Evolutionary conservation across 2,888 invertebrate species (phyloP).

Genomic region (Drosophila pullipes): DNA sequence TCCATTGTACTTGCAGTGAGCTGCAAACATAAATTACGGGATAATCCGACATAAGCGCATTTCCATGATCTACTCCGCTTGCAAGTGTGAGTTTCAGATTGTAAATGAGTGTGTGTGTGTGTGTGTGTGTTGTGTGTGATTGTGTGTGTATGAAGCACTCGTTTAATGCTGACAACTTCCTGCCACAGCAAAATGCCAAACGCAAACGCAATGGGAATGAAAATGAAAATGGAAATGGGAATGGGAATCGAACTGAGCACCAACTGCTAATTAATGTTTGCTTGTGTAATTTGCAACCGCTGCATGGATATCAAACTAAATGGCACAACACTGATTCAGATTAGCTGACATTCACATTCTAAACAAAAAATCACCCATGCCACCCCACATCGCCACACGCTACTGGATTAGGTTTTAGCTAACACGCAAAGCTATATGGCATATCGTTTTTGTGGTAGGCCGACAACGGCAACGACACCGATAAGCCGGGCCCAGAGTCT

Average conservation of each 20-base stretch:
- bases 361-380: constrained; percentile 8
- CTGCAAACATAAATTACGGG: constrained; percentile 82
- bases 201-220: constrained; percentile 17
- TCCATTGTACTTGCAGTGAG: constrained; percentile 70
- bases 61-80: constrained; percentile 74
- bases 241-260: constrained; percentile 11
- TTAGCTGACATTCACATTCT: constrained; percentile 68
- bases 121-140: constrained; percentile 18
- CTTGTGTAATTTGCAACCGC: constrained; percentile 48
- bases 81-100: constrained; percentile 29
- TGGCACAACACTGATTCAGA: constrained; percentile 58
- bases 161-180: constrained; percentile 76
- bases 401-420: constrained; percentile 77
- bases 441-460: constrained; percentile 46
- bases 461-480: constrained; percentile 60
- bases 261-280: constrained; percentile 58
- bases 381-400: not conserved
- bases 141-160: constrained; percentile 52
- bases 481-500: constrained; percentile 52
- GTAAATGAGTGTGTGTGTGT: constrained; percentile 13
- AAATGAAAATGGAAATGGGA: constrained; percentile 13
- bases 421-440: constrained; percentile 71
- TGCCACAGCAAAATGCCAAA: constrained; percentile 47
- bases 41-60: constrained; percentile 83
- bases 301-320: constrained; percentile 46